Conservation (phyloP, 2,113 vertebrate species). For the Picathartes gymnocephalus region DNA sequence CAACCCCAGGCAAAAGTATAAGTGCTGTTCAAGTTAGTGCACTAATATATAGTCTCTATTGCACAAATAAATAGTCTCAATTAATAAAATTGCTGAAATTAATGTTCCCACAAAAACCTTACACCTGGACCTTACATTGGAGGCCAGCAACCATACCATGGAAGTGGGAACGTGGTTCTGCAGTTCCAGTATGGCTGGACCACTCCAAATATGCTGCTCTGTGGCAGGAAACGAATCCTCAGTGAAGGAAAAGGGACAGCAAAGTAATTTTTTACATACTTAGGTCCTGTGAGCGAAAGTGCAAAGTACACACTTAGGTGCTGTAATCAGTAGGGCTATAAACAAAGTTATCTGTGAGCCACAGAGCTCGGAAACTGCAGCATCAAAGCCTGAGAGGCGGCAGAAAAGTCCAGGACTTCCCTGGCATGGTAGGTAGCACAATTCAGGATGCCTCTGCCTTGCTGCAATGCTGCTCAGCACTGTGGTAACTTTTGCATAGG, state of each 20-base stretch:
- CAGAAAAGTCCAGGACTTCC: not conserved
- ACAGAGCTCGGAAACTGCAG: not conserved
- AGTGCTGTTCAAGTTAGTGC: not conserved
- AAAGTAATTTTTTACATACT: not conserved
- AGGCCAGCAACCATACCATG: not conserved
- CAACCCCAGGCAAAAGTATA: not conserved
- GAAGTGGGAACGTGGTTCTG: not conserved
- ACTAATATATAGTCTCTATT: not conserved
- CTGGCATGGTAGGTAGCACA: not conserved
- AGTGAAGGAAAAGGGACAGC: not conserved
- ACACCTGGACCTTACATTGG: not conserved
- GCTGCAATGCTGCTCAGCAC: not conserved
- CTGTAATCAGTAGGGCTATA: not conserved
- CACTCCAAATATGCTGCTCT: not conserved
- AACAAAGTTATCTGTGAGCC: not conserved
- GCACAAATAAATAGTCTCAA: not conserved
- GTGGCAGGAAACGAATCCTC: not conserved
- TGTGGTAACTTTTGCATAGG: not conserved
- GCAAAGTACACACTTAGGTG: not conserved
- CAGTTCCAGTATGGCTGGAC: not conserved
- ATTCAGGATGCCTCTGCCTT: not conserved
- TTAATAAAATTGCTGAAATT: not conserved
- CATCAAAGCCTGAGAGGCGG: not conserved
- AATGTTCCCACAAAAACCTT: not conserved
- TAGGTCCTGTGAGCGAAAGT: not conserved